Conservation (phyloP, 2,888 invertebrate genomes). For the Agrochola macilenta region DNA sequence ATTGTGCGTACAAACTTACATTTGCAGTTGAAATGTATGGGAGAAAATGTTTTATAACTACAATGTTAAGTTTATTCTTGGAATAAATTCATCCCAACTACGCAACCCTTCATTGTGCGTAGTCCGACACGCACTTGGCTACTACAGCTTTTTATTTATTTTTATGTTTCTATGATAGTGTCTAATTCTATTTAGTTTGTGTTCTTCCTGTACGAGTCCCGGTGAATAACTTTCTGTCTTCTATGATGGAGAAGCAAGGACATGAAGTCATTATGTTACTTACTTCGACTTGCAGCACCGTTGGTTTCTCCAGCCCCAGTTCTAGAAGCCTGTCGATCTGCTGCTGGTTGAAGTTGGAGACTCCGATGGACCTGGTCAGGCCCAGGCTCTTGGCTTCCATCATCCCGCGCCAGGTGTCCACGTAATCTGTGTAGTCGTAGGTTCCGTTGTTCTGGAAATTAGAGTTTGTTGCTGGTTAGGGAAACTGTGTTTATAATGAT, state of each 20-base stretch:
- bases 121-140: too few species aligned
- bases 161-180: too few species aligned
- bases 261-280: neutral
- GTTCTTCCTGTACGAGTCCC: neutral
- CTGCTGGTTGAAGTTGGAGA: conserved; percentile 94
- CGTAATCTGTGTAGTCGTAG: conserved; percentile 90
- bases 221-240: neutral
- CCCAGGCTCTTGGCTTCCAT: conserved; percentile 92
- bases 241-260: neutral
- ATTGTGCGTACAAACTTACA: too few species aligned
- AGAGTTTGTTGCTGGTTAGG: neutral
- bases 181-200: neutral
- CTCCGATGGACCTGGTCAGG: conserved; percentile 92
- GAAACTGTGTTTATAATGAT: neutral
- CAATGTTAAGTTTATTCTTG: too few species aligned
- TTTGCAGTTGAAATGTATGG: too few species aligned
- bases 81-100: too few species aligned
- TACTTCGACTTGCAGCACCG: conserved; percentile 90
- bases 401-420: conserved; percentile 93
- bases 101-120: too few species aligned
- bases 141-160: too few species aligned
- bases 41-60: too few species aligned
- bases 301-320: conserved; percentile 89
- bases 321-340: conserved; percentile 92
- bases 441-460: conserved; percentile 72